A percentile compares a stretch with the other conserved stretches of the same genome.
These are phyloP conservation scores for Furcifer pardalis DNA, from an alignment of 2,797 vertebrate species.

Conservation along the genomic window DNA sequence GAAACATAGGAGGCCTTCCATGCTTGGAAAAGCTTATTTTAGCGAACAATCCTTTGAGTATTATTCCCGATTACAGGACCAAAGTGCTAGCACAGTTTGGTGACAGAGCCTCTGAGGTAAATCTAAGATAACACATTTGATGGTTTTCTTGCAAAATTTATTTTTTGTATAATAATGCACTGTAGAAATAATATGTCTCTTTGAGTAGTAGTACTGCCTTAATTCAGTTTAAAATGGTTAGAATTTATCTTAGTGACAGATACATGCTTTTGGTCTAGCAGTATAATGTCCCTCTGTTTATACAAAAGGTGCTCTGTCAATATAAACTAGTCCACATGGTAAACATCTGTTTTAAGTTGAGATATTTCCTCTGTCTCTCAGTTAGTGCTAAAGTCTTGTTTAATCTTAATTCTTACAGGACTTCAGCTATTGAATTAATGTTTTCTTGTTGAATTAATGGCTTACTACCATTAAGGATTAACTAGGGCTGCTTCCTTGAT, in stretches of 20 bases:
- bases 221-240: background rate
- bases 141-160: background rate
- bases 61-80: slow-evolving; percentile 96
- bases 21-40: slow-evolving; percentile 91
- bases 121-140: background rate
- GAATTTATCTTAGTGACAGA: background rate
- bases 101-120: slow-evolving; percentile 94
- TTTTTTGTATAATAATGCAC: background rate
- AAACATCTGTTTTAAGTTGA: background rate
- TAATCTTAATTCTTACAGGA: background rate
- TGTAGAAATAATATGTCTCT: background rate
- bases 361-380: background rate
- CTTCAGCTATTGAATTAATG: background rate
- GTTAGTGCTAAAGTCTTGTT: background rate
- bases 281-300: background rate
- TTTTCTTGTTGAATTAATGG: background rate
- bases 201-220: background rate
- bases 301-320: background rate
- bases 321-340: background rate
- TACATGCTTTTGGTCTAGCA: background rate
- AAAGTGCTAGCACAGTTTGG: slow-evolving; percentile 96
- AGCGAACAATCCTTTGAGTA: slow-evolving; percentile 89
- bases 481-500: background rate
- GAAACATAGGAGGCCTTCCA: slow-evolving; percentile 86
- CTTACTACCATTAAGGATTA: background rate